Evolutionary conservation across 2,797 vertebrate genomes (phyloP).

Genomic region (Xiphorhynchus erythropygius): DNA sequence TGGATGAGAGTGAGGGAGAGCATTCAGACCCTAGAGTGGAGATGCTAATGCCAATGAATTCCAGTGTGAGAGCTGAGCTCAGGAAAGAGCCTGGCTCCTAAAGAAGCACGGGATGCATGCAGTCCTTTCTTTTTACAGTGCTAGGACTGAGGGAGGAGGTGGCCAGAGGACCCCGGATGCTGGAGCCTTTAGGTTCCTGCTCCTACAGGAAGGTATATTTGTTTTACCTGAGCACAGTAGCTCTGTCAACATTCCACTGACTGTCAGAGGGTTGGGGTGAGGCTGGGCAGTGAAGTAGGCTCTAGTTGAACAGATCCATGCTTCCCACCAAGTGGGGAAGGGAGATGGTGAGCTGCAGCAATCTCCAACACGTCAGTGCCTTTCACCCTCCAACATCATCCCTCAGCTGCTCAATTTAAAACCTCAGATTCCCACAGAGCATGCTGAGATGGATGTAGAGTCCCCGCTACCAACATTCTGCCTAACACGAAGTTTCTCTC

Average conservation of each 20-base stretch:
- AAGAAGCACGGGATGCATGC: neutral
- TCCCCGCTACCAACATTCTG: neutral
- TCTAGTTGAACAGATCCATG: neutral
- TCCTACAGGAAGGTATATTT: conserved; percentile 53
- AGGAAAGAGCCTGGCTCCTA: neutral
- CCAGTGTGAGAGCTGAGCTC: neutral
- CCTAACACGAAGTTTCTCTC: neutral
- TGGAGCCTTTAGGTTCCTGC: conserved; percentile 56
- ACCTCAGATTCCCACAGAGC: neutral
- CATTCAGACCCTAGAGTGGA: neutral
- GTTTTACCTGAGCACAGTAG: conserved; percentile 29
- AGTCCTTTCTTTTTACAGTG: neutral
- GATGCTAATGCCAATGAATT: neutral
- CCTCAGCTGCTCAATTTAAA: neutral
- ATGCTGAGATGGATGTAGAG: neutral
- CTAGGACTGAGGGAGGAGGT: neutral
- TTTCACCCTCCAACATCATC: neutral
- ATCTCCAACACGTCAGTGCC: neutral
- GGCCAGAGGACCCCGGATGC: conserved; percentile 51
- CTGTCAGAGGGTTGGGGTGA: conserved; percentile 10
- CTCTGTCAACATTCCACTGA: conserved; percentile 56
- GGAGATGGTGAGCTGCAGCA: neutral
- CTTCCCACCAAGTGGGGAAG: neutral
- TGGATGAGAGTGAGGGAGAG: neutral
- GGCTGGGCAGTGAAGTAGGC: neutral